A percentile compares a stretch with the other conserved stretches of the same genome.
Conservation (phyloP, 1,140 invertebrate species). For the Lutraria rhynchaena region DNA sequence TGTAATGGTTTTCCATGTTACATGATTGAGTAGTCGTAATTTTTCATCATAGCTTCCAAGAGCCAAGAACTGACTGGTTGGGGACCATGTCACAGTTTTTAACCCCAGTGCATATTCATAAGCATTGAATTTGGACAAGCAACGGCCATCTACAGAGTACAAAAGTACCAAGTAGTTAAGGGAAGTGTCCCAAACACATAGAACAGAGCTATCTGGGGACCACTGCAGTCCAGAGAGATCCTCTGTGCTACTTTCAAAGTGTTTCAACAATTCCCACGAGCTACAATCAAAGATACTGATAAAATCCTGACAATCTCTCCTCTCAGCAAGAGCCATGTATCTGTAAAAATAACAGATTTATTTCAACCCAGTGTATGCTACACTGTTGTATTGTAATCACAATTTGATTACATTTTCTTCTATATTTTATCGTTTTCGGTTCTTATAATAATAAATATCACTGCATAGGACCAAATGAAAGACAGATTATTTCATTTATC, state of each 20-base stretch:
- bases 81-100: conserved; percentile 82
- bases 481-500: too few relatives aligned
- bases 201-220: conserved; percentile 80
- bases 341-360: conserved; percentile 16
- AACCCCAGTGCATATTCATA: conserved; percentile 83
- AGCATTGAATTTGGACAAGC: conserved; percentile 79
- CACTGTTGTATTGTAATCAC: too few relatives aligned
- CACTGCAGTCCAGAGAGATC: conserved; percentile 81
- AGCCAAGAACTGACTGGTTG: conserved; percentile 83
- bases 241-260: conserved; percentile 82
- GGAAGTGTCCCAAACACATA: conserved; percentile 82
- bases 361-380: too few relatives aligned
- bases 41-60: conserved; percentile 83
- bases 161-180: conserved; percentile 81
- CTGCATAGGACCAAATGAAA: too few relatives aligned
- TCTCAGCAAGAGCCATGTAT: conserved; percentile 83
- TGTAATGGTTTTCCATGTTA: conserved; percentile 81
- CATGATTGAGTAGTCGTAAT: conserved; percentile 81
- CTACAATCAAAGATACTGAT: conserved; percentile 82
- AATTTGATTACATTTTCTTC: too few relatives aligned
- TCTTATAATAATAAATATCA: too few relatives aligned
- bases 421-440: too few relatives aligned
- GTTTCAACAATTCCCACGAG: conserved; percentile 83
- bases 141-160: conserved; percentile 82
- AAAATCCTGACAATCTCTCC: conserved; percentile 83